Conservation (phyloP, 2,797 vertebrate species). For the Sebastes wilsoni region DNA sequence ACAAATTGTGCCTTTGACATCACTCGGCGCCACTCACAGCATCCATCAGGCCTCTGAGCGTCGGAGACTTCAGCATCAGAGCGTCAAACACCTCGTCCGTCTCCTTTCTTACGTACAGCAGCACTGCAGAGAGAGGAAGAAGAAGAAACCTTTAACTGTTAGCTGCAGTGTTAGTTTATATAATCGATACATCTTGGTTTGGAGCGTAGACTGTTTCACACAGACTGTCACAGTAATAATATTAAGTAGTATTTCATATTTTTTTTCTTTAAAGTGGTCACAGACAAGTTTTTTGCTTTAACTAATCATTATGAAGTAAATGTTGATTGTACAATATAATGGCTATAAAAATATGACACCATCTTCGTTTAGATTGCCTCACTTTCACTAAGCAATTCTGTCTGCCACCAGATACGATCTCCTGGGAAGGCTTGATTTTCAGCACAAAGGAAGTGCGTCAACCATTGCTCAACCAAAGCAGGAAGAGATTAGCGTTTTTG, state of each 20-base stretch:
- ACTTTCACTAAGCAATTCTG: not conserved
- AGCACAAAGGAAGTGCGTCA: not conserved
- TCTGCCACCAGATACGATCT: not conserved
- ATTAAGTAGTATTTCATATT: not conserved
- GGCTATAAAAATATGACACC: not conserved
- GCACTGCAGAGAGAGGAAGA: slow-evolving; percentile 83
- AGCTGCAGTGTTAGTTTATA: not conserved
- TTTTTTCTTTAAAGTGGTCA: not conserved
- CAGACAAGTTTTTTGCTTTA: not conserved
- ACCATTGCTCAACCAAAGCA: not conserved
- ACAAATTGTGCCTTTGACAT: not conserved
- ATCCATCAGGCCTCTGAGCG: slow-evolving; percentile 93
- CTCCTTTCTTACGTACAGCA: slow-evolving; percentile 96
- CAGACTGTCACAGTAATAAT: not conserved
- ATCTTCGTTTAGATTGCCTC: too few species aligned
- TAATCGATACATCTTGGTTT: not conserved
- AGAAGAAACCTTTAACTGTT: not conserved
- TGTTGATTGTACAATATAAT: not conserved
- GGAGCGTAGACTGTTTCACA: not conserved
- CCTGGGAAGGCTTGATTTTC: not conserved
- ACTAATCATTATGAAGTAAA: not conserved
- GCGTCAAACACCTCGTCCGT: slow-evolving; percentile 97
- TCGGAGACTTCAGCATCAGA: slow-evolving; percentile 96
- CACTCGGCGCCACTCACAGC: slow-evolving; percentile 87
- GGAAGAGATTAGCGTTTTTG: not conserved